A percentile compares a stretch with the other conserved stretches of the same genome.
Conservation (phyloP, 2,888 invertebrate genomes). For the Sialis lutaria region DNA sequence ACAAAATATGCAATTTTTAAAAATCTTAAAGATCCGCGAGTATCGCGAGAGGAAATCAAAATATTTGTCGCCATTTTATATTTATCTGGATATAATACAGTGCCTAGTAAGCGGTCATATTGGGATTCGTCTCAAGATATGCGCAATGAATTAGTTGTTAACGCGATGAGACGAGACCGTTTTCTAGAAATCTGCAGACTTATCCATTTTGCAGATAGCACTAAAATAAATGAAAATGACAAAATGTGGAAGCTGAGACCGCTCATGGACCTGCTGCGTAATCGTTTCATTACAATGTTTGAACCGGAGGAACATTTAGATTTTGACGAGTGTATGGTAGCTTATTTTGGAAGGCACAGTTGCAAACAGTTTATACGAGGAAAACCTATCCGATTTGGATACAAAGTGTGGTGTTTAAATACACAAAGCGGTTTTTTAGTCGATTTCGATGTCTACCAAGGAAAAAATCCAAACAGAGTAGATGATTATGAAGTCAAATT, state of each 20-base stretch:
- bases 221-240: constrained; percentile 6
- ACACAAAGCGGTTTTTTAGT: background rate
- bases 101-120: constrained; percentile 8
- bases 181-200: constrained; percentile 9
- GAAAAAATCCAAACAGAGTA: background rate
- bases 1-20: too few relatives aligned
- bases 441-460: background rate
- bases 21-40: background rate
- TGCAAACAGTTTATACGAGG: background rate
- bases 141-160: constrained; percentile 7
- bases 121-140: constrained; percentile 9
- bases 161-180: constrained; percentile 10
- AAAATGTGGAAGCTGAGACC: constrained; percentile 10
- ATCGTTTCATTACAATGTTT: background rate
- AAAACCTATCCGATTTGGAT: background rate
- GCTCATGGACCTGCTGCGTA: constrained; percentile 7
- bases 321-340: background rate
- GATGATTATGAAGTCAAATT: background rate
- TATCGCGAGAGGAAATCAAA: constrained; percentile 7
- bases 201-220: constrained; percentile 10
- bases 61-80: constrained; percentile 11
- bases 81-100: constrained; percentile 9
- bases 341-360: background rate
- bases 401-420: background rate
- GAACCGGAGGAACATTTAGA: background rate